A percentile compares a stretch with the other conserved stretches of the same genome.
Evolutionary conservation across 2,113 vertebrate species (phyloP).

Genomic region (Parotia lawesii): DNA sequence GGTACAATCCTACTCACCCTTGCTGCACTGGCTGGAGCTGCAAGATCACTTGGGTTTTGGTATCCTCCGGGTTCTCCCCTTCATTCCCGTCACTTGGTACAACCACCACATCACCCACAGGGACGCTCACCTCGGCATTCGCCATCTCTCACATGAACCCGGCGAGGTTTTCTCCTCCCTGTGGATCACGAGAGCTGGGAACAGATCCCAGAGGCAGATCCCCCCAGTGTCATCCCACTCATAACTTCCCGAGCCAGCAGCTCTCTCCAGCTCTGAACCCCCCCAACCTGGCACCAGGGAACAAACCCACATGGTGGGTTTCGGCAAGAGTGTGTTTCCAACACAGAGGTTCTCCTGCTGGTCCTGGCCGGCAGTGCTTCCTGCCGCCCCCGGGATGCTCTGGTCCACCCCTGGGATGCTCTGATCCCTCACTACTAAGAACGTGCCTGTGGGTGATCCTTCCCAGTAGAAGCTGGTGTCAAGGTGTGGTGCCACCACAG

Average conservation of each 20-base stretch:
- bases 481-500: neutral
- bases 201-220: neutral
- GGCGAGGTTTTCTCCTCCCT: neutral
- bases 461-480: neutral
- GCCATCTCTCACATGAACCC: slow-evolving; percentile 85
- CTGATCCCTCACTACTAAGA: neutral
- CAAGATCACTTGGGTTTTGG: slow-evolving; percentile 87
- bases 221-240: neutral
- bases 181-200: neutral
- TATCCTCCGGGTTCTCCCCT: slow-evolving; percentile 82
- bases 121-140: slow-evolving; percentile 86
- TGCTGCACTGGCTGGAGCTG: slow-evolving; percentile 88
- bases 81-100: slow-evolving; percentile 82
- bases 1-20: slow-evolving; percentile 73
- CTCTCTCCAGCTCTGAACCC: neutral
- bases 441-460: neutral
- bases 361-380: neutral
- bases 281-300: neutral
- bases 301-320: neutral
- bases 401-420: neutral
- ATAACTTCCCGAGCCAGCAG: neutral
- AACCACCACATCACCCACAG: slow-evolving; percentile 85
- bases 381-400: neutral
- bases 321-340: neutral
- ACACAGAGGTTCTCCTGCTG: neutral